Percentiles rank a stretch among this genome's conserved stretches.
phyloP scores from a whole-genome alignment of 2,113 vertebrate species.

The Atherinomorus stipes region DNA sequence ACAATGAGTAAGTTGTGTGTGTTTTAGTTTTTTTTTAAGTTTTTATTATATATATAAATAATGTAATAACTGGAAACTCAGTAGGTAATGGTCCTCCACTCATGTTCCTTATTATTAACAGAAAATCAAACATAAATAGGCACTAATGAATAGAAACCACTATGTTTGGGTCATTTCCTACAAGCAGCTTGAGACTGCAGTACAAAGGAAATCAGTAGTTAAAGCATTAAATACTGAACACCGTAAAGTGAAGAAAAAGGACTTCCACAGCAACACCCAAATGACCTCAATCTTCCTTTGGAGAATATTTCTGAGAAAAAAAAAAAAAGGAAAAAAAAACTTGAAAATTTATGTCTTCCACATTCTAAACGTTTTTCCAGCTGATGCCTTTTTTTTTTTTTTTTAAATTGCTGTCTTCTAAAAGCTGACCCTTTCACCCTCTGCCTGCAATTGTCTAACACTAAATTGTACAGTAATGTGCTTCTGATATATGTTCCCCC shows the following conservation, averaged over 20 bases:
- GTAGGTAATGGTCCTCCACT: slow-evolving; percentile 17
- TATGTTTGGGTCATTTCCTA: slow-evolving; percentile 84
- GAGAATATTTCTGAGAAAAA: slow-evolving; percentile 80
- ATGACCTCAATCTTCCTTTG: slow-evolving; percentile 88
- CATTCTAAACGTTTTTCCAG: slow-evolving; percentile 88
- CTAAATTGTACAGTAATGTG: slow-evolving; percentile 76
- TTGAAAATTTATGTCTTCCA: slow-evolving; percentile 86
- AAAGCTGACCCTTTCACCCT: slow-evolving; percentile 82
- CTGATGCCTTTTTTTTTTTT: slow-evolving; percentile 74
- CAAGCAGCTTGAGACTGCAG: slow-evolving; percentile 79
- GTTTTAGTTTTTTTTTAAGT: no score
- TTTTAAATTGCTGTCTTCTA: slow-evolving; percentile 75
- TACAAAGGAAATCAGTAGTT: slow-evolving; percentile 87
- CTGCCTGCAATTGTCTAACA: slow-evolving; percentile 80
- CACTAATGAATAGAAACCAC: slow-evolving; percentile 80
- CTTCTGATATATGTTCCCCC: slow-evolving; percentile 60
- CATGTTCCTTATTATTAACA: slow-evolving; percentile 61
- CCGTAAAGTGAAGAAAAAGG: slow-evolving; percentile 83
- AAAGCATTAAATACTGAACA: slow-evolving; percentile 85
- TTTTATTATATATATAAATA: no score
- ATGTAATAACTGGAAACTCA: slow-evolving; percentile 26
- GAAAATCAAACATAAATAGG: slow-evolving; percentile 77
- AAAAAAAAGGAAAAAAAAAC: slow-evolving; percentile 75
- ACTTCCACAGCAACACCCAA: slow-evolving; percentile 84
- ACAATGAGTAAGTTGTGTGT: slow-evolving; percentile 39